Conservation (phyloP, 2,113 vertebrate genomes). For the Lepus europaeus region DNA sequence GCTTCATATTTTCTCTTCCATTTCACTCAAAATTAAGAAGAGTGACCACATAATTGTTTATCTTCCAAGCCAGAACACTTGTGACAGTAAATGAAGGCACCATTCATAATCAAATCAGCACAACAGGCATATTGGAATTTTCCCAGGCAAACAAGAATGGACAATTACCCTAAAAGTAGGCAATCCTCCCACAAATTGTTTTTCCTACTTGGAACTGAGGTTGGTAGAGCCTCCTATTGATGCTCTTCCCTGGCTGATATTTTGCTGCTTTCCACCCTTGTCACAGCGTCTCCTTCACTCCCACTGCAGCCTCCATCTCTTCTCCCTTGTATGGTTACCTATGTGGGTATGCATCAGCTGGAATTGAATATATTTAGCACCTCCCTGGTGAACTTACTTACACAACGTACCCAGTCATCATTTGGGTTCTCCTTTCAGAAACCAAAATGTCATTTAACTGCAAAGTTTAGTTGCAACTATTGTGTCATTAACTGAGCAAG, state of each 20-base stretch:
- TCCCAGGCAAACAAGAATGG: background rate
- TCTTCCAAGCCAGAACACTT: background rate
- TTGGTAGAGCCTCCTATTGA: background rate
- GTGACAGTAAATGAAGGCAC: constrained; percentile 26
- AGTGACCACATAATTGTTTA: constrained; percentile 22
- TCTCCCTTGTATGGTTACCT: background rate
- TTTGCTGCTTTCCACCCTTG: background rate
- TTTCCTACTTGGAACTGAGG: background rate
- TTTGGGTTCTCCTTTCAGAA: constrained; percentile 26
- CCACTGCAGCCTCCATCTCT: background rate
- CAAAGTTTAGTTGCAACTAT: constrained; percentile 4
- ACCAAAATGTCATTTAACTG: constrained; percentile 46
- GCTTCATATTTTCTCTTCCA: constrained; percentile 38
- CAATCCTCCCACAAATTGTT: background rate
- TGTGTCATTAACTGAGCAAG: constrained; percentile 34
- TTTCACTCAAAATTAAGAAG: constrained; percentile 39
- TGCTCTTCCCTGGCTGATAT: background rate
- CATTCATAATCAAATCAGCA: constrained; percentile 48
- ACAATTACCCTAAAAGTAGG: background rate
- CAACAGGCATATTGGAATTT: background rate
- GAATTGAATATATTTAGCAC: background rate
- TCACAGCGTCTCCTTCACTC: background rate
- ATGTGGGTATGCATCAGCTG: background rate
- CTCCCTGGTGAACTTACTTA: background rate
- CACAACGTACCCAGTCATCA: background rate